Base-by-base conservation (phyloP, 1,140 invertebrate genomes). In the Oscheius sp. region DNA sequence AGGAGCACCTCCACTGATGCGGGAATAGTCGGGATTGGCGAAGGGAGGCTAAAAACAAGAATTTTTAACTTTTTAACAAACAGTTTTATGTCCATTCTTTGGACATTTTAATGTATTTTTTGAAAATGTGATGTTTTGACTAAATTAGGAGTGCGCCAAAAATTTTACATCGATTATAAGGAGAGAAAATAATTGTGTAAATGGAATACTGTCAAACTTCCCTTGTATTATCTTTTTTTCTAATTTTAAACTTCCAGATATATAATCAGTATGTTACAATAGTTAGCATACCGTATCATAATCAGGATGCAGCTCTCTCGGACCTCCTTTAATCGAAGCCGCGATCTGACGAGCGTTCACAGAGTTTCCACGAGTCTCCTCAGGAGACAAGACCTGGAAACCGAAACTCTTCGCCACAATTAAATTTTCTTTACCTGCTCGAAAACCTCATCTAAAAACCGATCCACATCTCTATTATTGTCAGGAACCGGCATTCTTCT, bases 401-500 rank as follows among this genome's bases (percentile, higher is more conserved):
- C 10, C 10, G 38, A 42, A 42, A 42, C 10, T 42, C 10, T 10
- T 42, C n/a, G 10, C 38, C 38, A 42, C 38, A 10, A 10, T 59
- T 28, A 23, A 59, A 59, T 31, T 28, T 0, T 15, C 13, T 23
- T 15, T 52, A 67, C 64, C 64, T 67, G 64, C 45, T 74, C 49
- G 34, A 74, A 74, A 45, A 74, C 72, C 4, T 73, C 72, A 61
- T 74, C 72, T 3, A 74, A 23, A 29, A 74, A 74, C n/a, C 59
- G 42, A 52, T 74, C 72, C 3, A 74, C 72, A 55, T 74, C 72
- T 29, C 34, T 45, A 46, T 59, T 59, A 42, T 74, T 73, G 3
- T 55, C 46, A 13, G 72, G 72, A n/a, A 74, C 66, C 13, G 72
- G 72, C 72, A 74, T 74, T 34, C 59, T 64, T 15, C 72, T 67